phyloP scores from a whole-genome alignment of 2,113 vertebrate species.

The Pedetes capensis region DNA sequence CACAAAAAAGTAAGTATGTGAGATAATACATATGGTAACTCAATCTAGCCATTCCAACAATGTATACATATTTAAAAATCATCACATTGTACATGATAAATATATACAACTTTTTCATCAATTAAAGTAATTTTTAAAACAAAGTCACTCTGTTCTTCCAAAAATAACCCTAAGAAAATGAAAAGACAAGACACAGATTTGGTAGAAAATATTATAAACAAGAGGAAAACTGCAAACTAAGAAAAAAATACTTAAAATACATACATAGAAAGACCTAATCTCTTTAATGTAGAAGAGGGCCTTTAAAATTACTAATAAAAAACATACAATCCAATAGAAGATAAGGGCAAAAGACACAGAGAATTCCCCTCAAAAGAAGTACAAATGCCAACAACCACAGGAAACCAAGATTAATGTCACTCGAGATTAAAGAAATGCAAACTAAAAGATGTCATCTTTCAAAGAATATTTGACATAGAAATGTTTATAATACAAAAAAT shows the following conservation, averaged over 20 bases:
- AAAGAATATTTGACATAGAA: constrained; percentile 16
- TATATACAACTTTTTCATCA: background rate
- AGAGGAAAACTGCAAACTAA: constrained; percentile 19
- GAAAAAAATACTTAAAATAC: background rate
- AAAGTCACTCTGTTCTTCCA: background rate
- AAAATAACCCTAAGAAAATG: constrained; percentile 24
- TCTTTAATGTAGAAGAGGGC: background rate
- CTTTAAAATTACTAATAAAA: background rate
- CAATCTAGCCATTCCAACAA: background rate
- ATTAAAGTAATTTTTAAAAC: background rate
- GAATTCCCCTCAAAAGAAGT: background rate
- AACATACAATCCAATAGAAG: background rate
- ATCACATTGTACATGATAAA: background rate
- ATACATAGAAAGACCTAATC: constrained; percentile 13
- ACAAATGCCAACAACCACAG: background rate
- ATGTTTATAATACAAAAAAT: background rate
- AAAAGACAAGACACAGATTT: background rate
- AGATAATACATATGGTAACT: background rate
- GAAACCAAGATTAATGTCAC: constrained; percentile 22
- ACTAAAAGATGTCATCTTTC: constrained; percentile 26
- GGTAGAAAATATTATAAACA: background rate
- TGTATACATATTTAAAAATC: background rate
- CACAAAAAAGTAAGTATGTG: background rate
- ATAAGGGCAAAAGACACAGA: background rate
- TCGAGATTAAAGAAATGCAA: constrained; percentile 33